Base-by-base conservation (phyloP, 2,113 vertebrate species). In the Coryphaenoides rupestris region DNA sequence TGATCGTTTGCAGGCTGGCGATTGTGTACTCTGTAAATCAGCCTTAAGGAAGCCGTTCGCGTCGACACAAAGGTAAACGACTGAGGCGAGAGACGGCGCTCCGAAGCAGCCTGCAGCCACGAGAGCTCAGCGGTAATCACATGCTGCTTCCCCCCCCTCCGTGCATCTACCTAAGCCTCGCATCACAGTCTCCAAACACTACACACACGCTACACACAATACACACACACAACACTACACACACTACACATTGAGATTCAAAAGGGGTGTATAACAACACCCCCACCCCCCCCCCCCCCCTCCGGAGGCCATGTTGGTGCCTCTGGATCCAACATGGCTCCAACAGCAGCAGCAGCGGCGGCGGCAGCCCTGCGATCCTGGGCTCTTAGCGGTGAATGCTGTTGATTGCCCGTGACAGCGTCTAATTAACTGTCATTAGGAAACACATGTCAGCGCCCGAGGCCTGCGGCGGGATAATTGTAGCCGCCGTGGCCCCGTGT, bases 381-480 rank as follows among this genome's bases (percentile, higher is more conserved):
- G 76, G 81, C 87, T 82, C 92, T 94, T 89, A 89, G 88, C 80
- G 82, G 87, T 88, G 88, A 91, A 90, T 91, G 88, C 77, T 75
- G 87, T 80, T 93, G 93, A 96, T 95, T 93, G 92, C 88, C 81
- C 89, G 85, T 91, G 93, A 94, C 94, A 94, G 91, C 89, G 85
- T 90, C 91, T 93, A 95, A 96, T 97, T 96, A 95, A 90, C 89
- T 88, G 90, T 94, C 94, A 95, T 95, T 94, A 95, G 58, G 78
- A 87, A 96, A 93, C 94, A 95, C 93, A 93, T 93, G 93, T 92
- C 91, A 87, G 86, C 89, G 89, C 91, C 90, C 15, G 47, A 65
- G 91, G 92, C 92, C 80, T 81, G 50, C 66, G 65, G 65, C 55
- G 82, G 68, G 69, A 70, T 87, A 80, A 86, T 78, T 79, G 74